Conservation (phyloP, 2,888 invertebrate species). For the Cryptophagus acutangulus region DNA sequence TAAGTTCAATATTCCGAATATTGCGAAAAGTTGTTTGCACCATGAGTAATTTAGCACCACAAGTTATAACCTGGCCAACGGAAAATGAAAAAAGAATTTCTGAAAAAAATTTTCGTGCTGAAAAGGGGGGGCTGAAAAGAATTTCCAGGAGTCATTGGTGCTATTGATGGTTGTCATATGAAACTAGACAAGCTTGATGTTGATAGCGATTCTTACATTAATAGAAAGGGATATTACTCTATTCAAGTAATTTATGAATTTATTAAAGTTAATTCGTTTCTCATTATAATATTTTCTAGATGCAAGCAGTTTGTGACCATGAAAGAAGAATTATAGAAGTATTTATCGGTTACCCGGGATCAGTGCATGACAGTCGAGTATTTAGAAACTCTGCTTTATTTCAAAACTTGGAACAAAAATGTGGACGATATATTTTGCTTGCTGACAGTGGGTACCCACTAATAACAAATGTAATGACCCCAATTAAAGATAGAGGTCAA, state of each 20-base stretch:
- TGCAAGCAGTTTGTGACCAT: background rate
- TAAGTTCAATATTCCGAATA: background rate
- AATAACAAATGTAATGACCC: conserved; percentile 8
- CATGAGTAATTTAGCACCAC: background rate
- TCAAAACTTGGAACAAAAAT: too few relatives aligned
- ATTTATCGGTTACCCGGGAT: conserved; percentile 3
- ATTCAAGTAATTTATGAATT: conserved; percentile 4
- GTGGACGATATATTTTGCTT: conserved; percentile 2
- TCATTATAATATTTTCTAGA: background rate
- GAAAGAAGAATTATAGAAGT: background rate
- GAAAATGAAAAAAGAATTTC: background rate
- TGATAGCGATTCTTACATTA: conserved; percentile 11
- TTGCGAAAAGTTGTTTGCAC: background rate
- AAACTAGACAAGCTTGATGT: conserved; percentile 8
- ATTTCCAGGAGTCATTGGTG: conserved; percentile 14
- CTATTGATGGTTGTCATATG: conserved; percentile 15
- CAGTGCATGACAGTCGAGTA: too few relatives aligned
- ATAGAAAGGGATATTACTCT: conserved; percentile 14
- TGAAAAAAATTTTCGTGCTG: background rate
- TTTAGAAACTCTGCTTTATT: conserved; percentile 8
- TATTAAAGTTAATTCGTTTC: background rate
- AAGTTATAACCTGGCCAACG: background rate
- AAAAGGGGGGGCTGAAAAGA: conserved; percentile 4
- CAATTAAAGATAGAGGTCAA: conserved; percentile 11
- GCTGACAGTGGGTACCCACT: conserved; percentile 14